These are phyloP conservation scores for Dasysyrphus tricinctus DNA, from an alignment of 2,888 invertebrate genomes.

Conservation along the genomic window DNA sequence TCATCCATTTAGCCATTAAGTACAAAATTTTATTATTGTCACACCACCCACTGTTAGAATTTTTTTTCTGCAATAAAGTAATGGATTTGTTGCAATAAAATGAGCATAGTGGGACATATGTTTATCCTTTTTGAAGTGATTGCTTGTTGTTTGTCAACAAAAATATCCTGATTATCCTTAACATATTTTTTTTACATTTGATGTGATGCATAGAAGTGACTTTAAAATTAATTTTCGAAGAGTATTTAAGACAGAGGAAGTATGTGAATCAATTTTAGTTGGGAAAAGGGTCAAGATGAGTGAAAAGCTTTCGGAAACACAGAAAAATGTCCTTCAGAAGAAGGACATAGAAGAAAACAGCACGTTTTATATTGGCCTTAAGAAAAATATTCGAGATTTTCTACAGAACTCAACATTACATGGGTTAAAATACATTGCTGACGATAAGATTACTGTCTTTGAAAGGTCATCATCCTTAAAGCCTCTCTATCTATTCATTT, in stretches of 20 bases:
- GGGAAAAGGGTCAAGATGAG: constrained; percentile 28
- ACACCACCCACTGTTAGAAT: constrained; percentile 12
- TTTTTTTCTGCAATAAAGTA: constrained; percentile 59
- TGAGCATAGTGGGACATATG: constrained; percentile 11
- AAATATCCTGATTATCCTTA: constrained; percentile 23
- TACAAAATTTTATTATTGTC: constrained; percentile 26
- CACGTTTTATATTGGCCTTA: constrained; percentile 59
- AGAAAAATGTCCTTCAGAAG: constrained; percentile 1
- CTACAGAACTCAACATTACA: constrained; percentile 89
- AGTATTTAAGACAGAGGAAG: constrained; percentile 44
- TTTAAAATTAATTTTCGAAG: constrained; percentile 33
- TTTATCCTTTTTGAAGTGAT: constrained; percentile 56
- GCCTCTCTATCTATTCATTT: background rate
- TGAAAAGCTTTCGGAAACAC: background rate
- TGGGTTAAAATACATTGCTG: constrained; percentile 90
- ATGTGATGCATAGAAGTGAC: constrained; percentile 3
- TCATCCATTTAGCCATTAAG: constrained; percentile 40
- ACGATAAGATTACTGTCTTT: constrained; percentile 80
- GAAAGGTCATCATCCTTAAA: constrained; percentile 79
- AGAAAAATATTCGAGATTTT: constrained; percentile 85
- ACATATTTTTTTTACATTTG: background rate
- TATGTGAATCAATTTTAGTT: constrained; percentile 16
- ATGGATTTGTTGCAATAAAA: constrained; percentile 56
- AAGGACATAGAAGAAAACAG: constrained; percentile 14
- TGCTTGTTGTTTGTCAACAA: constrained; percentile 62